A percentile compares a stretch with the other conserved stretches of the same genome.
phyloP scores from a whole-genome alignment of 2,888 invertebrate species.

The Melinaea menophilus region DNA sequence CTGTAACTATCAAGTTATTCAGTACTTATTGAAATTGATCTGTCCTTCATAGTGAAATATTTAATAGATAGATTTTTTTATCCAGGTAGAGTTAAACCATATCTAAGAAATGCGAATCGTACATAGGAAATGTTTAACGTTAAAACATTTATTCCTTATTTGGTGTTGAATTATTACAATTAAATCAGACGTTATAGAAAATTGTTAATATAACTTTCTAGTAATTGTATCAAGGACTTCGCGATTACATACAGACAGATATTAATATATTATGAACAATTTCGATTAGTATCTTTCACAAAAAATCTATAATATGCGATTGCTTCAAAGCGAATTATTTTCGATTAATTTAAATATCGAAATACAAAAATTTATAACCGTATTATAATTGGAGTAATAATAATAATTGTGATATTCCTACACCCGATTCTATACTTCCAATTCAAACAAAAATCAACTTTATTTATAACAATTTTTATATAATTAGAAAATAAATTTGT shows the following conservation, averaged over 20 bases:
- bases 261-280: neutral
- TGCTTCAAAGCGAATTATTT: constrained; percentile 11
- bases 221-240: constrained; percentile 49
- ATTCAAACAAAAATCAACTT: constrained; percentile 32
- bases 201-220: constrained; percentile 45
- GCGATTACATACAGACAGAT: neutral
- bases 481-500: constrained; percentile 22
- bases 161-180: constrained; percentile 29
- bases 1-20: constrained; percentile 1
- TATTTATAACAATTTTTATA: constrained; percentile 22
- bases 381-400: constrained; percentile 33
- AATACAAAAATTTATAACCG: constrained; percentile 9
- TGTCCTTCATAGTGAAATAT: too few species aligned
- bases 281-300: too few species aligned
- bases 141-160: neutral
- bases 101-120: too few species aligned
- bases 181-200: constrained; percentile 48
- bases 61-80: too few species aligned
- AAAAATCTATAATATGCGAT: too few species aligned
- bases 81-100: too few species aligned
- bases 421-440: constrained; percentile 47
- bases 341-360: constrained; percentile 11
- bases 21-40: too few species aligned
- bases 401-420: constrained; percentile 50
- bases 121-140: too few species aligned